phyloP scores from a whole-genome alignment of 2,888 invertebrate species.

The Unio pictorum region DNA sequence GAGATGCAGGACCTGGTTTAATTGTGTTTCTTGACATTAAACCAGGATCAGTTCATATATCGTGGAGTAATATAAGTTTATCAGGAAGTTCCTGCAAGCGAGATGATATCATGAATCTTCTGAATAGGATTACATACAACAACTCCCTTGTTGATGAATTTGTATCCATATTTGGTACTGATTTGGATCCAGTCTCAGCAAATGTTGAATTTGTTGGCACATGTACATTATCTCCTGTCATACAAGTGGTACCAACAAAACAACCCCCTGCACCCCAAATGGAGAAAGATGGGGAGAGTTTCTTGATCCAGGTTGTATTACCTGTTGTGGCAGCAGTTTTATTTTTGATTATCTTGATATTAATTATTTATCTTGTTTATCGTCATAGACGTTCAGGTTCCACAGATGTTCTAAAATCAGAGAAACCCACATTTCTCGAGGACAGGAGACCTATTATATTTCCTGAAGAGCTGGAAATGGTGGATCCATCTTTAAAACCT shows the following conservation, averaged over 20 bases:
- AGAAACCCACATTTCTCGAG: slow-evolving; percentile 52
- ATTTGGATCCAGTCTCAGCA: slow-evolving; percentile 11
- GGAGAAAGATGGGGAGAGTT: slow-evolving; percentile 17
- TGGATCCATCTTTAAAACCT: slow-evolving; percentile 44
- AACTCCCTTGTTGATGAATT: slow-evolving; percentile 14
- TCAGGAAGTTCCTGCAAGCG: slow-evolving; percentile 20
- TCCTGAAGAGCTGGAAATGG: slow-evolving; percentile 54
- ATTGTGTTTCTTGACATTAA: slow-evolving; percentile 23
- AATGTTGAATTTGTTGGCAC: slow-evolving; percentile 19
- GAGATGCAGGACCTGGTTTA: slow-evolving; percentile 16
- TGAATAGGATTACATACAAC: slow-evolving; percentile 20
- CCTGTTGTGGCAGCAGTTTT: slow-evolving; percentile 37
- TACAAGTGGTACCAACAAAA: slow-evolving; percentile 11
- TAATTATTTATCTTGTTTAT: slow-evolving; percentile 34
- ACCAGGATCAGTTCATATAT: slow-evolving; percentile 19
- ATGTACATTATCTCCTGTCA: slow-evolving; percentile 21
- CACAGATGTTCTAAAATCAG: slow-evolving; percentile 35
- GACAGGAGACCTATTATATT: slow-evolving; percentile 59
- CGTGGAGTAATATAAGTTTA: slow-evolving; percentile 32
- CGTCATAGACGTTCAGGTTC: slow-evolving; percentile 22
- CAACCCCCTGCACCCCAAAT: slow-evolving; percentile 13
- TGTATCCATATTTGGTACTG: slow-evolving; percentile 9
- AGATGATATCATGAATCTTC: slow-evolving; percentile 19
- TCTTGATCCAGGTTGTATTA: slow-evolving; percentile 39
- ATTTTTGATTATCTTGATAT: slow-evolving; percentile 26